Base-by-base conservation (phyloP, 2,888 invertebrate species). In the Ephialtes manifestator region DNA sequence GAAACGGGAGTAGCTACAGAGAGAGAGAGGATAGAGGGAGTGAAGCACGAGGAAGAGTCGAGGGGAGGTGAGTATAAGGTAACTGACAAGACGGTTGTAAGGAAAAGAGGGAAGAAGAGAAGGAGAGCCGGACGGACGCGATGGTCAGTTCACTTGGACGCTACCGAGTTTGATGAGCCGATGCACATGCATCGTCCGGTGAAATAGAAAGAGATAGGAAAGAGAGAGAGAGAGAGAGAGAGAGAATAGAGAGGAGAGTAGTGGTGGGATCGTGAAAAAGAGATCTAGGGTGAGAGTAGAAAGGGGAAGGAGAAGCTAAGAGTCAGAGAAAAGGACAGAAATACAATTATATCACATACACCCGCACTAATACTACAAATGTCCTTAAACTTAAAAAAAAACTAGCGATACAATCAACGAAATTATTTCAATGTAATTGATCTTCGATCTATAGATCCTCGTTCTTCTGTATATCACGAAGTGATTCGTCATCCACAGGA, bases 261-360 rank as follows among this genome's bases (percentile, higher is more conserved):
- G 83, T 83, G 79, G 86, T 81, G 81, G 75, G 72, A 72, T 67
- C 46, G 48, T 70, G 78, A 84, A 79, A 74, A 74, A 84, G 72
- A 82, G 35, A 77, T 75, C 83, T 80, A 84, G 72, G 78, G 78
- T 68, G 81, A 83, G 81, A 84, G 70, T 55, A 65, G 58, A 28
- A 11, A 15, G 48, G 13, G 46, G 81, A 31, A 63, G 83, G 81
- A 68, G 78, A 60, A 74, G 48, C 51, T 24, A 58, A 75, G 60
- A 53, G 28, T 13, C 13, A 15, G 80, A 43, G 48, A 63, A 63
- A 81, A 18, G 20, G 35, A 71, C 13, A 18, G 39, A 31, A 60
- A 31, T 28, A 31, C 43, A 48, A 20, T 7, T 31, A 74, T 60
- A 4, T 60, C 18, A 18, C n/a, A 39, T 24, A 28, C 10, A 67